Evolutionary conservation across 2,113 vertebrate genomes (phyloP), one percentile per base, ranked within the genome.

Genomic region (Arothron firmamentum): DNA sequence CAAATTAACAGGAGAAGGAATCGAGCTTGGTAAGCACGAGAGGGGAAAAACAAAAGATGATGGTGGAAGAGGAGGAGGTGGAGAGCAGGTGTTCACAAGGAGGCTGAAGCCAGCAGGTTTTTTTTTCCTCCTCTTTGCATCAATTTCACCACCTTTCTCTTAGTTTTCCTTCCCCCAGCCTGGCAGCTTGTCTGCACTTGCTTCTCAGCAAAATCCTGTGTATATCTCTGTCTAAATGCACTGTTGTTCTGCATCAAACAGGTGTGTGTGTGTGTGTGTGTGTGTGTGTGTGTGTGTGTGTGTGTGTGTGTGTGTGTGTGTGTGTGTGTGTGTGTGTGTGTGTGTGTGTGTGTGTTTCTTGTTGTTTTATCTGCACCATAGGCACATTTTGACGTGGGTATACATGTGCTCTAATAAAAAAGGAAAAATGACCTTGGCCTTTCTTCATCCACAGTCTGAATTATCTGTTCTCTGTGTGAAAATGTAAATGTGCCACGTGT

Each of bases 181-280:
- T 63, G 75, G 72, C 75, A 80, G 67, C 79, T 72, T 52, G 54
- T 59, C 74, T 77, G 74, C 74, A 65, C 65, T 70, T 53, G 25
- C 13, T 56, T 73, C 78, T 87, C 68, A 21, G 66, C 72, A 74
- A 55, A 82, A 46, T 52, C 53, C 74, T 31, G 28, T 5, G 28
- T 31, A 31, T 31, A 23, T 23, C 28, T 31, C 6, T 31, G 28
- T 31, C 28, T 31, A 9, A 31, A 31, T 31, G 28, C 28, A 31
- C 28, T 31, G 28, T 31, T 31, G 28, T 67, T 71, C 70, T 56
- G 64, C 74, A 31, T 31, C 28, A 31, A 31, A 31, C 28, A 31
- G 28, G 65, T 43, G 68, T 74, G 38, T 48, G 43, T 76, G 65
- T 55, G 51, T 67, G 67, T 41, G 45, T 57, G 56, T 70, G 61